A percentile compares a stretch with the other conserved stretches of the same genome.
These are phyloP conservation scores for Thomomys bottae DNA, from an alignment of 2,113 vertebrate species.

Conservation along the genomic window DNA sequence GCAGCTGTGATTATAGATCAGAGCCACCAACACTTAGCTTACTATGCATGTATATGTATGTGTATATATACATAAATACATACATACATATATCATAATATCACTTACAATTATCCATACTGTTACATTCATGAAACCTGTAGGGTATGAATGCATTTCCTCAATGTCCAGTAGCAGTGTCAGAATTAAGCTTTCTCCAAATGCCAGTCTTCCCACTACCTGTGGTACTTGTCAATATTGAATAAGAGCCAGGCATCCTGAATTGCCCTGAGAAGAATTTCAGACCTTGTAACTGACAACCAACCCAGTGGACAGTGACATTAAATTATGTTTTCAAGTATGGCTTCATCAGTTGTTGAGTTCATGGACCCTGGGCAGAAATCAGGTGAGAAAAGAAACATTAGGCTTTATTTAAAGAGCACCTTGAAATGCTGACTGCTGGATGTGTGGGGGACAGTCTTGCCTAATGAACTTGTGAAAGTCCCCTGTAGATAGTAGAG, in stretches of 20 bases:
- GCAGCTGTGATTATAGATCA: too few relatives aligned
- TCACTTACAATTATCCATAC: not conserved
- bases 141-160: not conserved
- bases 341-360: conserved; percentile 22
- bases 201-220: not conserved
- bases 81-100: too few relatives aligned
- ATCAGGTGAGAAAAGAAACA: conserved; percentile 38
- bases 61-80: too few relatives aligned
- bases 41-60: too few relatives aligned
- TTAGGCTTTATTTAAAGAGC: not conserved
- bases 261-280: not conserved
- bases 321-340: conserved; percentile 60
- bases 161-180: not conserved
- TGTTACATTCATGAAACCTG: not conserved
- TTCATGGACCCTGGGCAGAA: conserved; percentile 53
- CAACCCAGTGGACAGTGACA: not conserved
- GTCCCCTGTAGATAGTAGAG: not conserved
- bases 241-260: not conserved
- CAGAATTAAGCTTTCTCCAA: not conserved
- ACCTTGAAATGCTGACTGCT: conserved; percentile 7
- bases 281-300: conserved; percentile 49
- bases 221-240: not conserved
- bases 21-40: too few relatives aligned
- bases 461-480: conserved; percentile 48
- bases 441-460: conserved; percentile 31